These are phyloP conservation scores for Harpalus rufipes DNA, from an alignment of 2,888 invertebrate species.

Conservation along the genomic window DNA sequence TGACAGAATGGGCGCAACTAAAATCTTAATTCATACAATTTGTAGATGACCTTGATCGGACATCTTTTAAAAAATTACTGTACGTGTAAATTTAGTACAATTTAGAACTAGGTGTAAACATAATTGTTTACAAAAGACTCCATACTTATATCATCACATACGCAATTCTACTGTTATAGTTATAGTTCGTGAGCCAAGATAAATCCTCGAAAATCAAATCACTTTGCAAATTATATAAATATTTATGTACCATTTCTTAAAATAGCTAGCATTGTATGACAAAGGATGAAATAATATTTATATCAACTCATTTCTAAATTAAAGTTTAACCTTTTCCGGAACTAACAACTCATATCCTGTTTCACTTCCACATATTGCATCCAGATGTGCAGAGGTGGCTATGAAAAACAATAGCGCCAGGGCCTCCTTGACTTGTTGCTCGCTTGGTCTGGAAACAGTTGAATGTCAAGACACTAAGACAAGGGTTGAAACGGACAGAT, in stretches of 20 bases:
- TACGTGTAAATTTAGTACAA: background rate
- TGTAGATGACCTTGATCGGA: too few species aligned
- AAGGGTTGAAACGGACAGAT: background rate
- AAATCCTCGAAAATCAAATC: background rate
- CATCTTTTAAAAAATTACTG: too few species aligned
- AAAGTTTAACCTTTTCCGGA: slow-evolving; percentile 27
- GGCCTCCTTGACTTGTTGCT: background rate
- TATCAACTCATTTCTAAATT: slow-evolving; percentile 14
- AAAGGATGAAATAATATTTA: background rate
- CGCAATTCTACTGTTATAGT: background rate
- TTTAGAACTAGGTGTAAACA: background rate
- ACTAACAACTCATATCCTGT: slow-evolving; percentile 33
- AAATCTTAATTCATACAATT: too few species aligned
- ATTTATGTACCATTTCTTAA: background rate
- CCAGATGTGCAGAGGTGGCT: slow-evolving; percentile 55
- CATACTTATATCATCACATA: slow-evolving; percentile 1
- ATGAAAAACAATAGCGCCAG: slow-evolving; percentile 15
- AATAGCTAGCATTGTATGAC: background rate
- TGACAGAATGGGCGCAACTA: too few species aligned
- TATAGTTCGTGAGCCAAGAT: background rate
- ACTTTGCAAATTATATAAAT: background rate
- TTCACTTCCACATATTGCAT: slow-evolving; percentile 40
- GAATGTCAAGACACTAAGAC: background rate
- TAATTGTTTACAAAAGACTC: background rate
- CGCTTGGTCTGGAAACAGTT: background rate